A percentile compares a stretch with the other conserved stretches of the same genome.
These are phyloP conservation scores for Thunnus thynnus DNA, from an alignment of 2,113 vertebrate species.

Conservation along the genomic window DNA sequence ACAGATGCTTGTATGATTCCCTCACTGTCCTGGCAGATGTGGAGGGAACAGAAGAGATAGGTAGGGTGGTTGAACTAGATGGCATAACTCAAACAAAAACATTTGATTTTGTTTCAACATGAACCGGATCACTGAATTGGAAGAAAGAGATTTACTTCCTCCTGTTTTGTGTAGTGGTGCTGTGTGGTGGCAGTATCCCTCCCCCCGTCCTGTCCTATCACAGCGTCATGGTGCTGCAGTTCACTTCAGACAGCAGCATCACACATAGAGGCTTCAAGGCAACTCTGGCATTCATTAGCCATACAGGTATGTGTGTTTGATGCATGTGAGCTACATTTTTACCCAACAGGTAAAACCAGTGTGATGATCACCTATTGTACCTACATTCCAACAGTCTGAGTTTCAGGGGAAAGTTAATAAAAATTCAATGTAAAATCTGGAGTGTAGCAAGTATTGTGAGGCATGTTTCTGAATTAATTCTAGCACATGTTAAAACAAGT, in stretches of 20 bases:
- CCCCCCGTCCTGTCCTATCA: conserved; percentile 84
- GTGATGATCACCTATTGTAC: no score
- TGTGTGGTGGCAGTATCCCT: conserved; percentile 84
- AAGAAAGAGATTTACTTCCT: no score
- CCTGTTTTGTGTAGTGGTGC: conserved; percentile 71
- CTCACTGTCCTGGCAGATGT: conserved; percentile 84
- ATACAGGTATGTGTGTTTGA: conserved; percentile 76
- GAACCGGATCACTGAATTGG: no score
- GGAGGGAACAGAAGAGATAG: conserved; percentile 81
- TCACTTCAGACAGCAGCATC: conserved; percentile 83
- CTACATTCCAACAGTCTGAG: no score
- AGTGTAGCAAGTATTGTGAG: no score
- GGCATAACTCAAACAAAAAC: neutral
- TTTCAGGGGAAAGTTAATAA: no score
- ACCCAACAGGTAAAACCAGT: neutral
- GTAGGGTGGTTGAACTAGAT: conserved; percentile 57
- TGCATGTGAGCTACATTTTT: neutral
- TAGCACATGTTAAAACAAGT: no score
- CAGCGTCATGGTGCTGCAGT: conserved; percentile 84
- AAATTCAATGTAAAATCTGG: no score
- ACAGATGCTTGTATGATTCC: conserved; percentile 85
- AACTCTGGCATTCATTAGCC: conserved; percentile 81
- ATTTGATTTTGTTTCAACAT: no score
- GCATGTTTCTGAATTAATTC: no score
- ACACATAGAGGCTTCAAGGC: conserved; percentile 85